Conservation (phyloP, 2,888 invertebrate genomes). For the Lydus trimaculatus region DNA sequence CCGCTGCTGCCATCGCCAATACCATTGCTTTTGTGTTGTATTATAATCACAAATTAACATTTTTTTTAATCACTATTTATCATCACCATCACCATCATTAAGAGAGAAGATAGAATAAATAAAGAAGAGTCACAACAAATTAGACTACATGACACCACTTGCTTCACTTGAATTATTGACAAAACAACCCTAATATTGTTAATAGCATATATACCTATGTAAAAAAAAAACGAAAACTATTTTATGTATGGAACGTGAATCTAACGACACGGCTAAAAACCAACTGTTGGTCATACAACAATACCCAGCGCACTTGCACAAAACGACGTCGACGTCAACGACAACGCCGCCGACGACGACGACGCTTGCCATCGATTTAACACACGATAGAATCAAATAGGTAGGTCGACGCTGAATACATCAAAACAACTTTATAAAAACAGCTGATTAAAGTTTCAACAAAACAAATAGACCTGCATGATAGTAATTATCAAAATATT, state of each 20-base stretch:
- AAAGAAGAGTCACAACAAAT: neutral
- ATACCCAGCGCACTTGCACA: slow-evolving; percentile 43
- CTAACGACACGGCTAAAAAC: slow-evolving; percentile 52
- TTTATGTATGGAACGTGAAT: slow-evolving; percentile 17
- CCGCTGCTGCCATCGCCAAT: neutral
- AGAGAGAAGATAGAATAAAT: neutral
- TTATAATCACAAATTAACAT: neutral
- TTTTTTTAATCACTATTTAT: neutral
- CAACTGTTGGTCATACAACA: slow-evolving; percentile 57
- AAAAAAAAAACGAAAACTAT: neutral
- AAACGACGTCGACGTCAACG: slow-evolving; percentile 37
- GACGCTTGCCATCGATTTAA: slow-evolving; percentile 40
- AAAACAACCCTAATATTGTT: neutral
- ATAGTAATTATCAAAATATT: neutral
- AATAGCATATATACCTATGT: neutral
- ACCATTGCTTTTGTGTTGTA: neutral
- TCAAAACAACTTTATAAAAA: slow-evolving; percentile 8
- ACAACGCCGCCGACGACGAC: slow-evolving; percentile 36
- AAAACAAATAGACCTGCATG: neutral
- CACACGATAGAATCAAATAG: slow-evolving; percentile 31
- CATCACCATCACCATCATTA: neutral
- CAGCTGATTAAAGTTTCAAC: too few relatives aligned
- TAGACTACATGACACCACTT: neutral
- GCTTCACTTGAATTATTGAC: neutral
- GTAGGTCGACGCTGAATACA: slow-evolving; percentile 29